Evolutionary conservation across 2,797 vertebrate genomes (phyloP).

Genomic region (Psittacula derbiana): DNA sequence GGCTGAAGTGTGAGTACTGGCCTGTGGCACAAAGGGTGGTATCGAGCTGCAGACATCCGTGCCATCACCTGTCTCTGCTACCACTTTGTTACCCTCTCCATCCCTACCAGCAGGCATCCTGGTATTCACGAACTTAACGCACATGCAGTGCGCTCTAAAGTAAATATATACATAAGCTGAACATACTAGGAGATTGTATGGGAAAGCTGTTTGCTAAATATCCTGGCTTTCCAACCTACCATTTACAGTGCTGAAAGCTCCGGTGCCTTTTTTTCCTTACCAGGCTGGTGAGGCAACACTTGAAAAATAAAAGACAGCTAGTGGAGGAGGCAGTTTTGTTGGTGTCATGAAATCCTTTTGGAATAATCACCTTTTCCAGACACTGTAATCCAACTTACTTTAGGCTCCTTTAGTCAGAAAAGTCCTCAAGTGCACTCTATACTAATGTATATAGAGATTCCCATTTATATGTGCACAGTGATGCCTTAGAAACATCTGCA

Average conservation of each 20-base stretch:
- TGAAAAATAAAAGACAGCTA: background rate
- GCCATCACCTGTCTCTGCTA: background rate
- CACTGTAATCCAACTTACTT: background rate
- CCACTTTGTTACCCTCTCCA: background rate
- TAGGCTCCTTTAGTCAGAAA: background rate
- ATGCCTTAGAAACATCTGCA: background rate
- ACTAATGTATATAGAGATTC: background rate
- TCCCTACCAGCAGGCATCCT: background rate
- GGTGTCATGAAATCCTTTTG: background rate
- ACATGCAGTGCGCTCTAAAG: background rate
- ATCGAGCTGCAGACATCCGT: accelerated
- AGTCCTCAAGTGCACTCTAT: background rate
- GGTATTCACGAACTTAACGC: background rate
- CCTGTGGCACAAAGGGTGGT: background rate
- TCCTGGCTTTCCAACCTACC: background rate
- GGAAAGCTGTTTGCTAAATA: conserved; percentile 8
- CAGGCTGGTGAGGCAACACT: background rate
- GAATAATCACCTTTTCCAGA: background rate
- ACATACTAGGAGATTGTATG: background rate
- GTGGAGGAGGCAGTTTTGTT: background rate
- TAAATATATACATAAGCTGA: conserved; percentile 40
- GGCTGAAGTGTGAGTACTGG: conserved; percentile 86
- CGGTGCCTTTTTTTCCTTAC: accelerated
- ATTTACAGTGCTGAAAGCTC: background rate
- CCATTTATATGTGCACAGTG: background rate